phyloP scores from a whole-genome alignment of 2,113 vertebrate genomes.

The Urocolius indicus region DNA sequence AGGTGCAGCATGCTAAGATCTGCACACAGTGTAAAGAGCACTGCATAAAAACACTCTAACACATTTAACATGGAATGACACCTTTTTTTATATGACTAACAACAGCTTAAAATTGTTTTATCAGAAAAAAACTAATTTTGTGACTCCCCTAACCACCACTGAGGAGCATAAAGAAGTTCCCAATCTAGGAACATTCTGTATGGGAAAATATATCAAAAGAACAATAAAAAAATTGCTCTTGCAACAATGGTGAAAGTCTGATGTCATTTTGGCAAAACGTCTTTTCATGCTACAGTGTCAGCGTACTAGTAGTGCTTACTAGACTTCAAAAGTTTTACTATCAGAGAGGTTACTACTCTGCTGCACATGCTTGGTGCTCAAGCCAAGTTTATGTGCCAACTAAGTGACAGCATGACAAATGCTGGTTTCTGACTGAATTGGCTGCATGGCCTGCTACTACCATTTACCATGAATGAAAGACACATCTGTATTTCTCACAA shows the following conservation, averaged over 20 bases:
- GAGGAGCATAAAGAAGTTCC: background rate
- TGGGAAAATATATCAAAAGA: background rate
- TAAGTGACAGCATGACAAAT: background rate
- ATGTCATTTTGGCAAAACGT: background rate
- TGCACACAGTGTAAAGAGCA: background rate
- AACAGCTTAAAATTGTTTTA: background rate
- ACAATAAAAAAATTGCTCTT: background rate
- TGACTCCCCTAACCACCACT: accelerated
- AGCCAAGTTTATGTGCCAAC: too few species aligned
- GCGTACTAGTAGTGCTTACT: background rate
- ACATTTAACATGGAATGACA: background rate
- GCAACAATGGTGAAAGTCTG: background rate
- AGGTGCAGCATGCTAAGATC: accelerated
- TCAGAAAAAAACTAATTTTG: background rate
- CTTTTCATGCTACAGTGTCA: background rate
- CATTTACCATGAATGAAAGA: background rate
- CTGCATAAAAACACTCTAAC: background rate
- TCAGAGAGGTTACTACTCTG: background rate
- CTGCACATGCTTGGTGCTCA: background rate
- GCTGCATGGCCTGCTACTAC: background rate
- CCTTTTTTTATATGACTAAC: background rate
- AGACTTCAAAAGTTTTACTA: background rate
- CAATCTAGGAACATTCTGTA: background rate
- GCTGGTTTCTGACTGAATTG: background rate
- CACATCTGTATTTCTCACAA: background rate